Evolutionary conservation across 2,113 vertebrate species (phyloP).

Genomic region (Glareola pratincola): DNA sequence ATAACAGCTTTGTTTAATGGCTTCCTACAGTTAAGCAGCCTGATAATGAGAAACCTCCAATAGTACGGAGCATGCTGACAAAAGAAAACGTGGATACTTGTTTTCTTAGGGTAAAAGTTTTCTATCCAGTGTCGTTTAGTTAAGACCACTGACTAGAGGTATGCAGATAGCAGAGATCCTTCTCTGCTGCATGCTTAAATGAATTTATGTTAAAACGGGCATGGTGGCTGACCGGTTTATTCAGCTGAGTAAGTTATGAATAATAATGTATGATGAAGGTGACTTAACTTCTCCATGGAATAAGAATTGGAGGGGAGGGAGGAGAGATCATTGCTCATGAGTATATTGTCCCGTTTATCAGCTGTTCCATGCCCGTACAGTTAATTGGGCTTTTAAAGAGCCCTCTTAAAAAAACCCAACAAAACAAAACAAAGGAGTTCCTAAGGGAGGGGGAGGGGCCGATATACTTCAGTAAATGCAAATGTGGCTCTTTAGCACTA

Average conservation of each 20-base stretch:
- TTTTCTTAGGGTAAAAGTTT: not conserved
- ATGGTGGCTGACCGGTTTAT: conserved; percentile 22
- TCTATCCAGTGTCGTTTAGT: not conserved
- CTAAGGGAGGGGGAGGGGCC: conserved; percentile 4
- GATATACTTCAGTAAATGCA: conserved; percentile 3
- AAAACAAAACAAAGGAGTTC: conserved; percentile 28
- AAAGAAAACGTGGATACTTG: not conserved
- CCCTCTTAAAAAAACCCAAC: not conserved
- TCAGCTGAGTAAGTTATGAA: conserved; percentile 53
- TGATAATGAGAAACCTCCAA: not conserved
- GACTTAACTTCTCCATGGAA: conserved; percentile 27
- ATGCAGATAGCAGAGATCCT: not conserved
- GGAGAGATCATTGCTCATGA: not conserved
- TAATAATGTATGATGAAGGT: not conserved
- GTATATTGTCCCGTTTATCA: conserved; percentile 37
- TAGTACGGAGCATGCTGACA: not conserved
- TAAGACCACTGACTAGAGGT: not conserved
- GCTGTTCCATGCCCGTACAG: not conserved
- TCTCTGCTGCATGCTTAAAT: not conserved
- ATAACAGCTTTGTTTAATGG: not conserved
- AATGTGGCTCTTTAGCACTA: not conserved
- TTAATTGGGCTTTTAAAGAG: conserved; percentile 33
- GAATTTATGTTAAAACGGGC: conserved; percentile 1
- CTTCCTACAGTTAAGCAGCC: not conserved
- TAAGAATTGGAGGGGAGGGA: not conserved